phyloP scores from a whole-genome alignment of 2,888 invertebrate genomes.

The Frankliniella intonsa region DNA sequence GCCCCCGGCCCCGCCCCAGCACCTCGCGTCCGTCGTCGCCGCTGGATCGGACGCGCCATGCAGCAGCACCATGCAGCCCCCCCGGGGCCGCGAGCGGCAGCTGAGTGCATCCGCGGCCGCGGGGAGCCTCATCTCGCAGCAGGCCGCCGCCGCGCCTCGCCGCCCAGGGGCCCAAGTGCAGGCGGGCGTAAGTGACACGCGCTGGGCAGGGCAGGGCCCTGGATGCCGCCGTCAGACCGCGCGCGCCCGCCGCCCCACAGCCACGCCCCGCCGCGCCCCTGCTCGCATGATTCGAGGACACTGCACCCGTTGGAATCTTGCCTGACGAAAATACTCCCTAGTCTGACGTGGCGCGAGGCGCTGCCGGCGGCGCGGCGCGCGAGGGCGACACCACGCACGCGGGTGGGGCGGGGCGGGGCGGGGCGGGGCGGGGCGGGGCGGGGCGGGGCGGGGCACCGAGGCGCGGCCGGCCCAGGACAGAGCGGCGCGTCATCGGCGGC shows the following conservation, averaged over 20 bases:
- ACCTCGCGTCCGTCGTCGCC: no score
- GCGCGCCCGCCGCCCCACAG: no score
- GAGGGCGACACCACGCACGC: neutral
- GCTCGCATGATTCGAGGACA: constrained; percentile 5
- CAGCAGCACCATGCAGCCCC: neutral
- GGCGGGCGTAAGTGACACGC: no score
- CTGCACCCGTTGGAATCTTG: constrained; percentile 18
- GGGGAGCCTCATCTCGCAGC: no score
- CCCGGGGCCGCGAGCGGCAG: neutral
- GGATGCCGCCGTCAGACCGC: neutral
- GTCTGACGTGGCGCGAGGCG: neutral
- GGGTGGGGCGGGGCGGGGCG: neutral
- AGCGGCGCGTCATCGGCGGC: neutral
- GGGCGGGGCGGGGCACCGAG: neutral
- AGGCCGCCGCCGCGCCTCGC: neutral
- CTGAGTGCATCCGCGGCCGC: no score
- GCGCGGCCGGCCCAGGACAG: neutral
- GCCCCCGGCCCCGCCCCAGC: no score
- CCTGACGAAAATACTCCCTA: constrained; percentile 1
- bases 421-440: neutral
- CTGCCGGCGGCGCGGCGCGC: neutral
- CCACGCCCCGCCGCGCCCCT: neutral
- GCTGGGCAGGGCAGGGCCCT: neutral
- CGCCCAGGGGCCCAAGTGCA: neutral
- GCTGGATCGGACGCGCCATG: neutral